Evolutionary conservation across 2,797 vertebrate genomes (phyloP).

Genomic region (Triplophysa yarkandensis): DNA sequence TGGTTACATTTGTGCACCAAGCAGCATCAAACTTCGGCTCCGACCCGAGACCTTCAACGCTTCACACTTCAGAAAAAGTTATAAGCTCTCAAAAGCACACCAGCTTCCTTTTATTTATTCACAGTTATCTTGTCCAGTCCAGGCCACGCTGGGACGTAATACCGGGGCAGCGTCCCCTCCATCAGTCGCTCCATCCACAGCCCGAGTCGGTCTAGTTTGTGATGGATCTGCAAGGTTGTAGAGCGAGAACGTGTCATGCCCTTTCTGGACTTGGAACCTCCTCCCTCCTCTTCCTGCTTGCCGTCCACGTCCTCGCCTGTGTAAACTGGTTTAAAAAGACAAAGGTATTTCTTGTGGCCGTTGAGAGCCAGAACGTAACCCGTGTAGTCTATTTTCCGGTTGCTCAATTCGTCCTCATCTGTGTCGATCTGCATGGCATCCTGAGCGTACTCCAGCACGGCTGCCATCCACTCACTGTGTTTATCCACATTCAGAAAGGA

Average conservation of each 20-base stretch:
- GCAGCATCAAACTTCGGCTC: not conserved
- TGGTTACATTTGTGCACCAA: not conserved
- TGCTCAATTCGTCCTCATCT: conserved; percentile 82
- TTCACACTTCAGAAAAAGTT: not conserved
- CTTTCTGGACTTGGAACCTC: conserved; percentile 68
- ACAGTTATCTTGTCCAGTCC: conserved; percentile 83
- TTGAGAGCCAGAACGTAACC: conserved; percentile 95
- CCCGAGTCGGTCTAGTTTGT: conserved; percentile 90
- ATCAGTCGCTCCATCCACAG: conserved; percentile 97
- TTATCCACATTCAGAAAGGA: conserved; percentile 97
- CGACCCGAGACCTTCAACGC: not conserved
- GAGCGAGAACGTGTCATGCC: conserved; percentile 71
- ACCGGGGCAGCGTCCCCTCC: conserved; percentile 92
- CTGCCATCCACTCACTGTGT: conserved; percentile 90
- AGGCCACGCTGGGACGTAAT: conserved; percentile 93
- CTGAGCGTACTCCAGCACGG: conserved; percentile 87
- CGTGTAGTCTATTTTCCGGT: conserved; percentile 82
- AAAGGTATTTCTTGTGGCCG: conserved; percentile 96
- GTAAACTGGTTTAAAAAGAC: conserved; percentile 91
- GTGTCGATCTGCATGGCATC: conserved; percentile 85
- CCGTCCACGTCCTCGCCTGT: conserved; percentile 74
- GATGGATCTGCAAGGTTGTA: conserved; percentile 82
- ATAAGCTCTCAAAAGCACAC: not conserved
- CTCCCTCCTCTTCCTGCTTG: conserved; percentile 78
- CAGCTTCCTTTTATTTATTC: conserved; percentile 66